A percentile compares a stretch with the other conserved stretches of the same genome.
Conservation (phyloP, 2,113 vertebrate species). For the Garra rufa region DNA sequence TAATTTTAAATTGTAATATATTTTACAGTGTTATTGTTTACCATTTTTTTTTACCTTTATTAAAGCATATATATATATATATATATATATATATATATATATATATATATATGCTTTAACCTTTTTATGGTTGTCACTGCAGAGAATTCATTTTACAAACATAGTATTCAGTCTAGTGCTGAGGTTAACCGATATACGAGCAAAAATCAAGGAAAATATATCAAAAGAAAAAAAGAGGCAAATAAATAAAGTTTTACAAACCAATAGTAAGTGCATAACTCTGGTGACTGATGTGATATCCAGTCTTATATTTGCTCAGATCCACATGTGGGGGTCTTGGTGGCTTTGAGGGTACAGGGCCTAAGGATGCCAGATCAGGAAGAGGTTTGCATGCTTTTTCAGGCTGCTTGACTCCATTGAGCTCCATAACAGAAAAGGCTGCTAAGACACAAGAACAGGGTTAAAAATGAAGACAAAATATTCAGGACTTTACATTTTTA, state of each 20-base stretch:
- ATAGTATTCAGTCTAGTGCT: too few species aligned
- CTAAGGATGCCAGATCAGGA: constrained; percentile 73
- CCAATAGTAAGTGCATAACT: neutral
- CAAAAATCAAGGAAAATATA: constrained; percentile 35
- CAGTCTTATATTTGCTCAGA: constrained; percentile 63
- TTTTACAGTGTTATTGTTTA: too few species aligned
- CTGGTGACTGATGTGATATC: neutral
- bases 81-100: too few species aligned
- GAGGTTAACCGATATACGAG: neutral
- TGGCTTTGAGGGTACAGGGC: constrained; percentile 80
- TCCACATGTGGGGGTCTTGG: constrained; percentile 78
- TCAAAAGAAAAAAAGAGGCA: neutral
- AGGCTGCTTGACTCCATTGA: constrained; percentile 23
- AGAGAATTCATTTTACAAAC: neutral
- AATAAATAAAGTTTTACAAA: neutral
- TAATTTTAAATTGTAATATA: too few species aligned
- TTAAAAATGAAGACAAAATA: neutral
- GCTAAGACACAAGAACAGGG: neutral
- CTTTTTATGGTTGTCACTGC: neutral
- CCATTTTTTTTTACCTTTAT: too few species aligned
- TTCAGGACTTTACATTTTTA: too few species aligned
- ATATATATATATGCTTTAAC: too few species aligned
- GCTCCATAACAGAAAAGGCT: constrained; percentile 50
- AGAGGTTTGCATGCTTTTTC: constrained; percentile 69
- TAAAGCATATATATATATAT: too few species aligned